Base-by-base conservation (phyloP, 1,140 invertebrate genomes). In the Gonioctena quinquepunctata region DNA sequence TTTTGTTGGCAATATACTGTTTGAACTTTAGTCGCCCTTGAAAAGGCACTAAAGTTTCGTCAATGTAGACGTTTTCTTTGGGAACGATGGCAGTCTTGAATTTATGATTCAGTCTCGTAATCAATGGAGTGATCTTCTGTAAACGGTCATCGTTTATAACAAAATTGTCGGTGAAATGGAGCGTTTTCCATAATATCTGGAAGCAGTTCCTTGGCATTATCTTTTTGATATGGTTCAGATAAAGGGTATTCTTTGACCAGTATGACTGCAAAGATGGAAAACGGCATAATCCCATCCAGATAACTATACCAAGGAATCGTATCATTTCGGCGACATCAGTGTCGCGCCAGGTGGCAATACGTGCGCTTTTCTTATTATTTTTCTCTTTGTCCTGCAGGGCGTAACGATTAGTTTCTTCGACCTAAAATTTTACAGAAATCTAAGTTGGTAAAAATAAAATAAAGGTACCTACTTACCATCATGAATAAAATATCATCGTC, bases 1-100 rank as follows among this genome's bases (percentile, higher is more conserved):
- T 16, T 54, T 65, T 65, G 23, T 74, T 77, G 16, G 81, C 79
- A 21, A 84, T 82, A 69, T 85, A 86, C 65, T 84, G 81, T 33
- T 77, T 79, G 54, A 85, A 81, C n/a, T 42, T 54, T 22, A 85
- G 62, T 4, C 82, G 64, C 8, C 83, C 83, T 74, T 79, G 71
- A 56, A 81, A 85, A n/a, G 73, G 71, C 6, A 83, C 68, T 23
- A 84, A 11, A 70, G 57, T 68, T 70, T 77, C 73, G 48, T 77
- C 74, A 33, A 76, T 76, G 57, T 63, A 75, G 19, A 77, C 60
- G n/a, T 25, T 63, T 57, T 61, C 48, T 16, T 56, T 49, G 16
- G 73, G 68, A n/a, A 69, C 68, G n/a, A 65, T 68, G 1, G 60
- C 28, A 8, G 21, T 25, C 59, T 75, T 65, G 52, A 59, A 73